These are phyloP conservation scores for Hypothenemus hampei DNA, from an alignment of 1,140 invertebrate species.

Conservation along the genomic window DNA sequence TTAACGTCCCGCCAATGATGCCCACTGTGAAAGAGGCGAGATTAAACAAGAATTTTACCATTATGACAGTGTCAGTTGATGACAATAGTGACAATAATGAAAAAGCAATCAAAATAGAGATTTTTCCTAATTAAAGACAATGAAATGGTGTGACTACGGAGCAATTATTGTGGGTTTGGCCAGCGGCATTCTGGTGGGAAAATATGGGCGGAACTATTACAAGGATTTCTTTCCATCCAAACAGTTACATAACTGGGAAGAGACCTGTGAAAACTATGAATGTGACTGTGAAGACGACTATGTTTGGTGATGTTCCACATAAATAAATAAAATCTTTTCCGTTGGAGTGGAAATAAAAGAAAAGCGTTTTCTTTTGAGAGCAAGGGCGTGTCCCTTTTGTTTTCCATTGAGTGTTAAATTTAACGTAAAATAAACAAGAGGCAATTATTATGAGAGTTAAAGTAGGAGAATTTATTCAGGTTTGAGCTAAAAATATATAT, in stretches of 20 bases:
- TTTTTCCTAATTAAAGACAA: not conserved
- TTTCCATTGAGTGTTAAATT: too few relatives aligned
- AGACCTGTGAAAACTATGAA: conserved; percentile 13
- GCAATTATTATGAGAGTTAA: too few relatives aligned
- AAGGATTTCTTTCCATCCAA: conserved; percentile 5
- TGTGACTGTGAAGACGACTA: conserved; percentile 16
- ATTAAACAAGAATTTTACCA: conserved; percentile 25
- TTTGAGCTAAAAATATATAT: too few relatives aligned
- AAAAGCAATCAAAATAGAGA: not conserved
- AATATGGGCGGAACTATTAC: conserved; percentile 16
- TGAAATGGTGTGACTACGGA: conserved; percentile 16
- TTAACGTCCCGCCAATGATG: conserved; percentile 1
- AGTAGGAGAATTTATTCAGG: too few relatives aligned
- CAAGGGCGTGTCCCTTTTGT: too few relatives aligned
- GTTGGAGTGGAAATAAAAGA: not conserved
- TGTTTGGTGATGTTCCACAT: not conserved
- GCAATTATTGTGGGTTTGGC: conserved; percentile 17
- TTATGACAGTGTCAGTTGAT: too few relatives aligned
- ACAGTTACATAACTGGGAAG: conserved; percentile 14
- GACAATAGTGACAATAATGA: not conserved
- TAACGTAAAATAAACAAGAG: too few relatives aligned
- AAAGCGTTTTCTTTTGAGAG: too few relatives aligned
- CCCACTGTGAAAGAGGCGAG: conserved; percentile 13
- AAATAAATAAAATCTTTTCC: not conserved
- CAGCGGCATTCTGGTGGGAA: conserved; percentile 15